A percentile compares a stretch with the other conserved stretches of the same genome.
Conservation (phyloP, 2,113 vertebrate species). For the Eurystomus gularis region DNA sequence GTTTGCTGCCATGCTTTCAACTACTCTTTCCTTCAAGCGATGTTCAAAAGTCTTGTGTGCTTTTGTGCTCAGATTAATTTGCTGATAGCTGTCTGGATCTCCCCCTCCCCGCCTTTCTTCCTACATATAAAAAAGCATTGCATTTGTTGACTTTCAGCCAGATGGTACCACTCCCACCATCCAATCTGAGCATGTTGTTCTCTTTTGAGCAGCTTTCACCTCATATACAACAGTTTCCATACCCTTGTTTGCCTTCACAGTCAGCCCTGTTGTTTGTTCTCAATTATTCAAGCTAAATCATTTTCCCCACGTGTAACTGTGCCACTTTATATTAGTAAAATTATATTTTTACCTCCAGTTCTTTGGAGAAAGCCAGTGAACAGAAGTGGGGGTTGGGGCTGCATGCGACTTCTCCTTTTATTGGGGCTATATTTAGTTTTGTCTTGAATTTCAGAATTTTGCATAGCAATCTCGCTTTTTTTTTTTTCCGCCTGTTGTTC, state of each 20-base stretch:
- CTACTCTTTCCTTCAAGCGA: neutral
- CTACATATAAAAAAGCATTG: neutral
- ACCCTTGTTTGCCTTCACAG: neutral
- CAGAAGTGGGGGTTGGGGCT: neutral
- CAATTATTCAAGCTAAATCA: neutral
- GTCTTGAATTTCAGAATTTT: neutral
- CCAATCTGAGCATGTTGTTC: neutral
- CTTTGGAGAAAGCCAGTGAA: neutral
- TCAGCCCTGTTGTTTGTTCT: neutral
- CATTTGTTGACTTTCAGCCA: conserved; percentile 9
- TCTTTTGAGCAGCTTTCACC: neutral
- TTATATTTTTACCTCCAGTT: neutral
- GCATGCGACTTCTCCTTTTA: neutral
- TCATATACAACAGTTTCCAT: neutral
- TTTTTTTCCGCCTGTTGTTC: neutral
- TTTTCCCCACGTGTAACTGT: neutral
- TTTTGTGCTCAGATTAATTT: neutral
- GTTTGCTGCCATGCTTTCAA: neutral
- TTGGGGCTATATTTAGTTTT: neutral
- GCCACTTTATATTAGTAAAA: neutral
- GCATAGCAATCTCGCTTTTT: neutral
- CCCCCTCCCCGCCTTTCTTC: neutral
- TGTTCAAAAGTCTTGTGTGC: neutral
- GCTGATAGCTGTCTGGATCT: neutral
- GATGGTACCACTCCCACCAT: conserved; percentile 33